Percentiles rank a stretch among this genome's conserved stretches.
Evolutionary conservation across 2,113 vertebrate species (phyloP).

Genomic region (Anolis carolinensis): DNA sequence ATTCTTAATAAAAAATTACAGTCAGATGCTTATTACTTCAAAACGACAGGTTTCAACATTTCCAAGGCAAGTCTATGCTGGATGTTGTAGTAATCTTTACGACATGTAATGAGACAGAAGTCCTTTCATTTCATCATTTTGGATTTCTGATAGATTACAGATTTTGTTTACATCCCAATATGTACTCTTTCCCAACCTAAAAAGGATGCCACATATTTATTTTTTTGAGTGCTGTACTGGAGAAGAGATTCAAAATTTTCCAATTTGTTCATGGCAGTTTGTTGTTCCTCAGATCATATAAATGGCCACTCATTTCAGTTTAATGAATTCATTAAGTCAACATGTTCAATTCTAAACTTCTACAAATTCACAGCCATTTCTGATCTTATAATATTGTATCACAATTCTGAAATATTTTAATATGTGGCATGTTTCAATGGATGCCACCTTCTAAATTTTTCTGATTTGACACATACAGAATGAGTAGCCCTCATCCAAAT

Average conservation of each 20-base stretch:
- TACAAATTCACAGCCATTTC: neutral
- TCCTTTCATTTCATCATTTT: fast-evolving
- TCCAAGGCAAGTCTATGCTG: too few species aligned
- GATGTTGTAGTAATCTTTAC: too few species aligned
- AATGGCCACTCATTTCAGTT: too few species aligned
- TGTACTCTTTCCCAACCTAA: neutral
- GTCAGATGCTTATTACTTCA: neutral
- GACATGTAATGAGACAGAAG: neutral
- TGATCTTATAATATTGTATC: neutral
- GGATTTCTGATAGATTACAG: neutral
- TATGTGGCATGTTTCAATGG: neutral
- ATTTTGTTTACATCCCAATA: neutral
- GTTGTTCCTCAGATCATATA: neutral
- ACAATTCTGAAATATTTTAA: neutral
- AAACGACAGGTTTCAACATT: fast-evolving
- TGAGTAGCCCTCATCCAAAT: neutral
- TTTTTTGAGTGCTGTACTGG: slow-evolving; percentile 2
- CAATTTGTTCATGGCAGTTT: neutral
- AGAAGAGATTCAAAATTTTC: neutral
- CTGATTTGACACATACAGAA: neutral
- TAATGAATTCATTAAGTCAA: fast-evolving
- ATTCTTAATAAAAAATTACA: neutral
- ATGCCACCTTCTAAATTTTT: neutral
- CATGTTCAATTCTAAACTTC: fast-evolving
- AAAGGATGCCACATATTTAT: neutral